Evolutionary conservation across 1,140 invertebrate genomes (phyloP), one percentile per base, ranked within the genome.

Genomic region (Drosophila mauritiana): DNA sequence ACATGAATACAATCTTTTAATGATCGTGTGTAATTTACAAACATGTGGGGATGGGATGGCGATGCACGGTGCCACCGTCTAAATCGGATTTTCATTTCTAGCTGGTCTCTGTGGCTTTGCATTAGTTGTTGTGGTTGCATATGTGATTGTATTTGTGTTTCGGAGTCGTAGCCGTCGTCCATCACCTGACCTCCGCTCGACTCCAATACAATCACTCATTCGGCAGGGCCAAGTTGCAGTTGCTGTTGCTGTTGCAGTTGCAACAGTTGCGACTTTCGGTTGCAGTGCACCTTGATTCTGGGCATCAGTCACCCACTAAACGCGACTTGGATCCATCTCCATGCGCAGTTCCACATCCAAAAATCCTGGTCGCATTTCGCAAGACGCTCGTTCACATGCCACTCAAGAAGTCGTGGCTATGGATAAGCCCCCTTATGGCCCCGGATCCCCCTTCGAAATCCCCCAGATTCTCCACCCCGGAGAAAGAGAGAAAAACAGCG

Each of bases 1-100:
- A 88, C 80, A 89, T 84, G 84, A 84, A 89, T 84, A 80, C 84
- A 88, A 88, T 88, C 84, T 88, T 89, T 89, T 89, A 88, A 88
- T 88, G 84, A 88, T 88, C 84, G 84, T 88, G 84, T 89, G 85
- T 88, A 88, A 89, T 88, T 88, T 88, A 72, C 68, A 89, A 89
- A 80, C 78, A 89, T 84, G 73, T 74, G 63, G 75, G 56, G 70
- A 67, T 80, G 55, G 61, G 62, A 62, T 62, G 56, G 59, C 48
- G 48, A 31, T 51, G 48, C 27, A 17, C 48, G 27, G n/a, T 31
- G 48, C 48, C 48, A 51, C 48, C 48, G 48, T 51, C 48, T 34
- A 51, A 17, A 51, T 64, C 58, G 27, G 20, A 64, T 27, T 37
- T 27, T 3, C 34, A 36, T 34, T 62, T 52, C 12, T 27, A 58